phyloP scores from a whole-genome alignment of 2,113 vertebrate species.

The Heterochromis multidens region DNA sequence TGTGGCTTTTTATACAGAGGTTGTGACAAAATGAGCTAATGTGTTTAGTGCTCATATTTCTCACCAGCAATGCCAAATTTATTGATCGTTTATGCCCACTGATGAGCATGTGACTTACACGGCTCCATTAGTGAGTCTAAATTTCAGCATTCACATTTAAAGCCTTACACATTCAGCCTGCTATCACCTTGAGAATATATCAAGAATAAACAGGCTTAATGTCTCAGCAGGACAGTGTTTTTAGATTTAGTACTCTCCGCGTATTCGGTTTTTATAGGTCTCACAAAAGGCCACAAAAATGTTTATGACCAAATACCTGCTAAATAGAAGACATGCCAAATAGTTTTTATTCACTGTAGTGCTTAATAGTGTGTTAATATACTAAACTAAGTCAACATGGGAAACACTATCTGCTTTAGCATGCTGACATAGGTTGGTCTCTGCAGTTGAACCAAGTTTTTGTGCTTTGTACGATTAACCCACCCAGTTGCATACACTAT shows the following conservation, averaged over 20 bases:
- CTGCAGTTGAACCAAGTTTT: background rate
- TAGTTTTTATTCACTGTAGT: background rate
- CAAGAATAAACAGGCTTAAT: background rate
- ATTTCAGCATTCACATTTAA: background rate
- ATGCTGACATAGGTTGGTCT: background rate
- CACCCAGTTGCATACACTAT: background rate
- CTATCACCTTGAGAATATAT: background rate
- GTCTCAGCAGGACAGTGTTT: background rate
- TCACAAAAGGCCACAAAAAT: background rate
- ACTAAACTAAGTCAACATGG: background rate
- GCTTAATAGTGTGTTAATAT: background rate
- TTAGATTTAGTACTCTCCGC: background rate
- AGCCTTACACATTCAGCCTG: background rate
- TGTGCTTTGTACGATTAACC: background rate
- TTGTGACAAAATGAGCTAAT: background rate
- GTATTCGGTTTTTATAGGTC: background rate
- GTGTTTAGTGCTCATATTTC: background rate
- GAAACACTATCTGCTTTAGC: background rate
- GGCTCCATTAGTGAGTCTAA: background rate
- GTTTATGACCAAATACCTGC: background rate
- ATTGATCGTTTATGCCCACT: background rate
- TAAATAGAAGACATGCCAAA: background rate
- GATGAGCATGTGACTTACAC: background rate
- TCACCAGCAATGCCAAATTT: background rate
- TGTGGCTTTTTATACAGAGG: background rate